Conservation (phyloP, 2,888 invertebrate species). For the Notodonta dromedarius region DNA sequence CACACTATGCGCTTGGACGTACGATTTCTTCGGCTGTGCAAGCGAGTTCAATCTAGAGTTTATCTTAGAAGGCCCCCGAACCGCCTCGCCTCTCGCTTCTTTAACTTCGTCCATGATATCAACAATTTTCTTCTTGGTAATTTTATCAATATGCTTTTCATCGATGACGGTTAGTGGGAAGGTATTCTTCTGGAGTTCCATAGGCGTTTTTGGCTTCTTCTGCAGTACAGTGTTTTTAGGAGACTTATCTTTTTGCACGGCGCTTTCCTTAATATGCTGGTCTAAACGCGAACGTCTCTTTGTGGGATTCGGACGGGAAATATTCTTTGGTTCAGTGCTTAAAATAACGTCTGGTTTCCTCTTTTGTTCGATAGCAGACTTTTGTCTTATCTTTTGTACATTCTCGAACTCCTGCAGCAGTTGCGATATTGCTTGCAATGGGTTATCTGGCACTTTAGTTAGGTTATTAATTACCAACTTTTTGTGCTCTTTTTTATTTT, state of each 20-base stretch:
- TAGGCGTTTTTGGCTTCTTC: slow-evolving; percentile 28
- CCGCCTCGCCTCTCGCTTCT: slow-evolving; percentile 77
- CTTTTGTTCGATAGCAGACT: slow-evolving; percentile 43
- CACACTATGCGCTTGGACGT: slow-evolving; percentile 65
- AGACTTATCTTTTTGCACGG: slow-evolving; percentile 29
- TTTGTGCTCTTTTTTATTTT: slow-evolving; percentile 48
- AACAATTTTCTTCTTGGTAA: slow-evolving; percentile 52
- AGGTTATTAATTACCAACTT: slow-evolving; percentile 33
- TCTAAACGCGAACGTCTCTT: slow-evolving; percentile 53
- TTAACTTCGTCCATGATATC: slow-evolving; percentile 73
- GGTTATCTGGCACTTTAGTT: slow-evolving; percentile 54
- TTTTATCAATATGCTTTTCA: slow-evolving; percentile 44
- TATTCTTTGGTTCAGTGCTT: slow-evolving; percentile 40
- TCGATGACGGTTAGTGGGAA: slow-evolving; percentile 35
- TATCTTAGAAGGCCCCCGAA: slow-evolving; percentile 66
- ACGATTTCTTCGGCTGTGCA: slow-evolving; percentile 70
- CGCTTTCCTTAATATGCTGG: slow-evolving; percentile 42
- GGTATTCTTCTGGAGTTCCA: slow-evolving; percentile 34
- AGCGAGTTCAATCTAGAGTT: slow-evolving; percentile 64
- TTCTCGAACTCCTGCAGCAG: slow-evolving; percentile 69
- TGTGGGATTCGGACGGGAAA: slow-evolving; percentile 35
- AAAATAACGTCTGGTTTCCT: slow-evolving; percentile 47
- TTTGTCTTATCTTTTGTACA: slow-evolving; percentile 62
- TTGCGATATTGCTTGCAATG: slow-evolving; percentile 73
- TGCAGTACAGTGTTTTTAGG: slow-evolving; percentile 19